These are phyloP conservation scores for Blastobasis lacticolella DNA, from an alignment of 2,888 invertebrate species.

Conservation along the genomic window DNA sequence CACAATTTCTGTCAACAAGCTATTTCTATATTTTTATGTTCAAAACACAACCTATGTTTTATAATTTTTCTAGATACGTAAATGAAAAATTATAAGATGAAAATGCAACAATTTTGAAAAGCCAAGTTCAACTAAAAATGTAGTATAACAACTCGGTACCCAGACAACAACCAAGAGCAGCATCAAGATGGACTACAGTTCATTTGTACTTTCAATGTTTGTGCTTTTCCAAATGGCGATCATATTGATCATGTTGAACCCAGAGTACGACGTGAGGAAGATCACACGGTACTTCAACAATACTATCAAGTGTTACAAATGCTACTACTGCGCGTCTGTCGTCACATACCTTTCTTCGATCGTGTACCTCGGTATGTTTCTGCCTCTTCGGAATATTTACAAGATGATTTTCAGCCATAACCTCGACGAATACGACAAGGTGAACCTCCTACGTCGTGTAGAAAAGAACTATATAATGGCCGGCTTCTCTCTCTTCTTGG, in stretches of 20 bases:
- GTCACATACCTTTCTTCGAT: conserved; percentile 36
- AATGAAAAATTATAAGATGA: conserved; percentile 6
- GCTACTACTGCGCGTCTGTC: conserved; percentile 20
- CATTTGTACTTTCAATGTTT: conserved; percentile 33
- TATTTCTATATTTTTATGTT: no score
- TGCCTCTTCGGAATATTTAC: conserved; percentile 40
- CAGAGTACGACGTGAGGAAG: conserved; percentile 42
- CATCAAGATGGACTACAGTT: conserved; percentile 43
- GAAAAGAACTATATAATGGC: conserved; percentile 54
- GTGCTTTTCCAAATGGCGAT: conserved; percentile 48
- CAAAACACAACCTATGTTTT: no score
- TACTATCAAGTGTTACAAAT: conserved; percentile 22
- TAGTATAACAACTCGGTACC: conserved; percentile 16
- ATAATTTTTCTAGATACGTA: conserved; percentile 11
- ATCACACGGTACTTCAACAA: conserved; percentile 29
- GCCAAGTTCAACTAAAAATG: conserved; percentile 23
- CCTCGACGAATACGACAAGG: conserved; percentile 34
- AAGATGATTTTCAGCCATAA: conserved; percentile 27
- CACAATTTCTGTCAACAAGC: no score
- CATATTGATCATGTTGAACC: conserved; percentile 47
- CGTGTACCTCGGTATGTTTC: conserved; percentile 48
- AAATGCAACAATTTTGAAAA: conserved; percentile 4
- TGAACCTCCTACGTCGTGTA: conserved; percentile 32
- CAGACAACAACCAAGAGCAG: conserved; percentile 12
- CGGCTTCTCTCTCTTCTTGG: conserved; percentile 55